Percentiles rank a stretch among this genome's conserved stretches.
Evolutionary conservation across 2,888 invertebrate genomes (phyloP).

Genomic region (Dendrolimus houi): DNA sequence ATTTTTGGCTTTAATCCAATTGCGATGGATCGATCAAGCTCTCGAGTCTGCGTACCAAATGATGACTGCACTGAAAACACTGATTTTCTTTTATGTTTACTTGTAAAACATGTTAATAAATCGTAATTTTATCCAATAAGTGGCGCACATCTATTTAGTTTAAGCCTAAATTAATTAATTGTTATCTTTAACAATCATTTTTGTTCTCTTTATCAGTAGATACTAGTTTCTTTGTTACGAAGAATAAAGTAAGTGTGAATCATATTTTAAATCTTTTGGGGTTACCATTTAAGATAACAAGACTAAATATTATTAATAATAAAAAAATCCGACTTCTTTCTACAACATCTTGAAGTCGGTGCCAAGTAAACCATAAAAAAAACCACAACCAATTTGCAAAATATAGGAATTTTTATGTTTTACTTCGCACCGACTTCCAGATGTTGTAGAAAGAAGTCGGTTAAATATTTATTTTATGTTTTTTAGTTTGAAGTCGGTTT

Average conservation of each 20-base stretch:
- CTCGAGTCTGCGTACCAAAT: conserved; percentile 48
- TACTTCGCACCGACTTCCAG: too few species aligned
- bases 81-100: conserved; percentile 3
- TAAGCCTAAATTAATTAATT: background rate
- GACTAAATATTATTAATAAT: too few species aligned
- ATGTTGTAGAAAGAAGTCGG: too few species aligned
- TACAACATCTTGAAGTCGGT: too few species aligned
- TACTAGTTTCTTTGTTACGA: background rate
- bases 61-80: conserved; percentile 36
- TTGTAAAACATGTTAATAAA: conserved; percentile 3
- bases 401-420: too few species aligned
- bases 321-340: too few species aligned
- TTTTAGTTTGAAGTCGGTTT: too few species aligned
- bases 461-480: too few species aligned
- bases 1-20: conserved; percentile 62
- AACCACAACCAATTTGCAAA: too few species aligned
- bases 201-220: background rate
- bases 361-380: too few species aligned
- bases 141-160: background rate
- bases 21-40: conserved; percentile 60
- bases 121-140: conserved; percentile 5
- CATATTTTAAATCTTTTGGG: background rate
- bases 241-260: background rate
- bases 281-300: too few species aligned
- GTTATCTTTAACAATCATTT: background rate